Evolutionary conservation across 1,140 invertebrate species (phyloP).

Genomic region (Mya arenaria): DNA sequence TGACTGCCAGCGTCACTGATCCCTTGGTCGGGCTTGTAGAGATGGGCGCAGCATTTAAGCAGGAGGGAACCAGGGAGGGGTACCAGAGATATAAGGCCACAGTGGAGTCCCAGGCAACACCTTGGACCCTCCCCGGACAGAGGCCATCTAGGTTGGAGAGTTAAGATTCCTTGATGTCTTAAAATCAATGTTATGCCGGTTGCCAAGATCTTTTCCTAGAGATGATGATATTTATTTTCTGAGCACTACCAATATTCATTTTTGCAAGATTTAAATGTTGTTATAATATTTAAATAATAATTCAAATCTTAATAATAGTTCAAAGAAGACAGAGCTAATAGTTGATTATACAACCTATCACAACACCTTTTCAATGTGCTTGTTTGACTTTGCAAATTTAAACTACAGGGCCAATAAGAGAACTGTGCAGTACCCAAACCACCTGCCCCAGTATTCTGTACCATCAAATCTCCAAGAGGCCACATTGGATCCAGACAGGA

Average conservation of each 20-base stretch:
- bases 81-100: conserved; percentile 32
- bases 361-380: no score
- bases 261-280: no score
- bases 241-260: no score
- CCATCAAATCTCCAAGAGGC: conserved; percentile 13
- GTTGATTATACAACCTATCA: no score
- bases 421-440: conserved; percentile 36
- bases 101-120: conserved; percentile 3
- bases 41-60: neutral
- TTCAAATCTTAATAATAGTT: no score
- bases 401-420: conserved; percentile 33
- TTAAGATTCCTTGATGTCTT: no score
- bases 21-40: neutral
- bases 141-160: conserved; percentile 29
- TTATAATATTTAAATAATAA: no score
- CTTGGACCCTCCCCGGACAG: conserved; percentile 44
- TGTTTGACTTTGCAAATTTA: no score
- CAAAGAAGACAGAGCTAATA: neutral
- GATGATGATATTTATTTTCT: neutral
- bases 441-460: conserved; percentile 24
- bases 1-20: conserved; percentile 28
- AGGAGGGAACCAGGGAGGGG: conserved; percentile 8
- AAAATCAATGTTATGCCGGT: neutral
- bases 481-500: neutral
- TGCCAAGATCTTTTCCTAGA: neutral